Percentiles rank a stretch among this genome's conserved stretches.
phyloP scores from a whole-genome alignment of 2,113 vertebrate genomes.

The Calcarius ornatus region DNA sequence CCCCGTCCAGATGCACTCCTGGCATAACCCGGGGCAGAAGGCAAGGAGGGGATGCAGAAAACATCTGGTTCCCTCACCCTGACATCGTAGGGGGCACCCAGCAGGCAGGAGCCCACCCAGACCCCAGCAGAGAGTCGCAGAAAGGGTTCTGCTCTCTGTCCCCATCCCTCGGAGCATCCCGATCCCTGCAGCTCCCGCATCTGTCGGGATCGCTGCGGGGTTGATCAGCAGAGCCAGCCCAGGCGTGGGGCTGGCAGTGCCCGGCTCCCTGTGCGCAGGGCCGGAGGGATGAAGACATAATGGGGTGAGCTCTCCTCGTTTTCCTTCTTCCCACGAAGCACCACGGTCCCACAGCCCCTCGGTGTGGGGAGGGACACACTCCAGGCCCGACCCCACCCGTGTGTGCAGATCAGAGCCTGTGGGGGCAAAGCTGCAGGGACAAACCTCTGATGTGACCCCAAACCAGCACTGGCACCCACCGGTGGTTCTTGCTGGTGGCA shows the following conservation, averaged over 20 bases:
- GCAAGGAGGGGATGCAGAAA: neutral
- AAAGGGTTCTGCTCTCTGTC: neutral
- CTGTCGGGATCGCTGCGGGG: neutral
- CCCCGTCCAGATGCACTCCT: neutral
- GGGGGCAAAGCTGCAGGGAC: neutral
- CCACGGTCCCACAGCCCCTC: neutral
- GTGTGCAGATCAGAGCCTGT: accelerated
- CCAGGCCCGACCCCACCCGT: accelerated
- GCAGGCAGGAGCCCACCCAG: neutral
- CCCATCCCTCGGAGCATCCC: neutral
- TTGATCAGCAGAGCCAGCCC: neutral
- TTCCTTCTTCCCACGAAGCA: neutral
- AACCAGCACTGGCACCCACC: accelerated
- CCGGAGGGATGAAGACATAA: neutral
- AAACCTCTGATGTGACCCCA: neutral
- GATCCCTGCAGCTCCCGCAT: neutral
- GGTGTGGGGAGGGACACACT: accelerated
- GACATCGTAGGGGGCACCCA: neutral
- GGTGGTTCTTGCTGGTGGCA: neutral
- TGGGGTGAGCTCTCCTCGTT: neutral
- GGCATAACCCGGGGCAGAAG: accelerated
- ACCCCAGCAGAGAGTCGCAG: neutral
- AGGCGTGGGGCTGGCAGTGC: neutral
- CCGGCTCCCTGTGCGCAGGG: neutral
- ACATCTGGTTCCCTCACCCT: neutral